Evolutionary conservation across 92 coral and sea anemone species (phyloP), one percentile per base, ranked within the genome.

Genomic region (Zoanthus solanderi): DNA sequence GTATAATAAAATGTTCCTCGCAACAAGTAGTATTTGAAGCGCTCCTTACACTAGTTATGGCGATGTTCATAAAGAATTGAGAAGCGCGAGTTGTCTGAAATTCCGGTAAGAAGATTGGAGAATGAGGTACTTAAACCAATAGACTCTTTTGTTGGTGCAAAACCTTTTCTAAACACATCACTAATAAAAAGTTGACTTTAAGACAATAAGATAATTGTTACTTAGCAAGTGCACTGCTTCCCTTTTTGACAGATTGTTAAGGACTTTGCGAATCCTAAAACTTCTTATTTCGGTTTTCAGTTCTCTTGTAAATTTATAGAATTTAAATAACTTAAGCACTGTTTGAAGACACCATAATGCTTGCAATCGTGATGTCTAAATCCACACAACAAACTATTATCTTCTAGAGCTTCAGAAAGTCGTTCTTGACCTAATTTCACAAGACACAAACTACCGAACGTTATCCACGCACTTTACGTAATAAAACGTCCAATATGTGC

Each of bases 401-500:
- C 29, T 63, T 17, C 69, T 63, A 6, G 32, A 63, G 28, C 69
- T 63, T 8, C 8, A 63, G 29, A 63, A 17, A 0, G 9, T 4
- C 9, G 28, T 63, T 63, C 69, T 63, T 5, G 8, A 17, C 23
- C 69, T 17, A n/a, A 17, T 63, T 23, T 5, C 6, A 58, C n/a
- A 18, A 67, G 13, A 29, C 5, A 0, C 23, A 11, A 23, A 47
- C 73, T 47, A 80, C 73, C 85, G 85, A 46, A 80, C 17, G 75
- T 80, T 61, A 30, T 65, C 85, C 45, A 5, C 5, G 37, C 44
- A 63, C 37, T 91, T 58, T 28, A 95, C 96, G 83, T 95, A 75
- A 48, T 83, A 90, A 91, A 95, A 93, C 56, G 89, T 82, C 94
- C 94, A 95, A 69, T 93, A 95, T 9, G 92, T 85, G 54, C 93